Evolutionary conservation across 2,797 vertebrate genomes (phyloP).

Genomic region (Furcifer pardalis): DNA sequence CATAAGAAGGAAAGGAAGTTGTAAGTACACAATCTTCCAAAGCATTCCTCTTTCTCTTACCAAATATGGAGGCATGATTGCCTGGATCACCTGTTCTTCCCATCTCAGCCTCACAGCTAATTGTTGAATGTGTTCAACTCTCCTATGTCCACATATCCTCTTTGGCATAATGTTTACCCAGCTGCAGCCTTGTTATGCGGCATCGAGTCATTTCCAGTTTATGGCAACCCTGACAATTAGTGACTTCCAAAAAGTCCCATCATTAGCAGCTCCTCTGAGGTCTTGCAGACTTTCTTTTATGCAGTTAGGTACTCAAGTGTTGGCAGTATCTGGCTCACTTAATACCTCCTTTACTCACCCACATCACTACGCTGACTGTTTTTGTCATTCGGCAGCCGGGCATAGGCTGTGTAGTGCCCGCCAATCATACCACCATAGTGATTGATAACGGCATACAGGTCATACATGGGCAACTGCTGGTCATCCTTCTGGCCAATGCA

Average conservation of each 20-base stretch:
- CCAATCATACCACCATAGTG: constrained; percentile 99
- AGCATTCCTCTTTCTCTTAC: background rate
- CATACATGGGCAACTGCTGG: constrained; percentile 92
- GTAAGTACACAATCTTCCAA: background rate
- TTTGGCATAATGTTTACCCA: background rate
- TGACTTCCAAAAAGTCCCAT: too few species aligned
- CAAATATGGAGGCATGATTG: background rate
- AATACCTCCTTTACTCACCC: constrained; percentile 78
- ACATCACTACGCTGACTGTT: constrained; percentile 98
- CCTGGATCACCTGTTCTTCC: background rate
- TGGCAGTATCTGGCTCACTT: background rate
- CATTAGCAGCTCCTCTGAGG: too few species aligned
- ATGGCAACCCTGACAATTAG: too few species aligned
- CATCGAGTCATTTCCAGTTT: too few species aligned
- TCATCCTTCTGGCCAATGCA: constrained; percentile 97
- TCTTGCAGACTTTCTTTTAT: too few species aligned
- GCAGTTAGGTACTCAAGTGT: too few species aligned
- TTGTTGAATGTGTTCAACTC: too few species aligned
- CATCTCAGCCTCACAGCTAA: background rate
- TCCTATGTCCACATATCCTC: background rate
- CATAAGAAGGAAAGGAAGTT: background rate
- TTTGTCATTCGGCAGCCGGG: constrained; percentile 93
- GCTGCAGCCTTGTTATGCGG: background rate
- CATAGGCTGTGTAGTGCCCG: constrained; percentile 95
- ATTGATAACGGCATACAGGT: constrained; percentile 98